A percentile compares a stretch with the other conserved stretches of the same genome.
Conservation (phyloP, 2,888 invertebrate genomes). For the Drosophila colorata region DNA sequence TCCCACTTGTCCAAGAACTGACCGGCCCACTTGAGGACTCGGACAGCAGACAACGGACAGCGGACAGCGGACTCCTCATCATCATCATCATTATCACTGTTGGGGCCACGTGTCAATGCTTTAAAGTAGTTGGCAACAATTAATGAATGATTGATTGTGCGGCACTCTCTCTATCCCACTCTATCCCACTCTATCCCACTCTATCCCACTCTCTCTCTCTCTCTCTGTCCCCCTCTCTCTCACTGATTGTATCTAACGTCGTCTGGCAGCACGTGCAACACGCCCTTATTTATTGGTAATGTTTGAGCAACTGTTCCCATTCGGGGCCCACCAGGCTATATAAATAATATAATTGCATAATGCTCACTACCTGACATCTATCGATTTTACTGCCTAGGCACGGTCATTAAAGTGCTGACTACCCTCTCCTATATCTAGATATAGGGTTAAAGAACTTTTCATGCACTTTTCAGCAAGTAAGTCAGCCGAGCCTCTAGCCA, state of each 20-base stretch:
- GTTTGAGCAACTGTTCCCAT: conserved; percentile 16
- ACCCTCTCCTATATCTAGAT: not conserved
- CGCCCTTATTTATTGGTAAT: conserved; percentile 30
- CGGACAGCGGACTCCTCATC: conserved; percentile 8
- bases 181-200: too few species aligned
- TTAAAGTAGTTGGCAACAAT: conserved; percentile 65
- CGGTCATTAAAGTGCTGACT: not conserved
- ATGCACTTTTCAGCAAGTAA: too few species aligned
- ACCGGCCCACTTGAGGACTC: conserved; percentile 25
- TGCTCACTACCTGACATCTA: conserved; percentile 6
- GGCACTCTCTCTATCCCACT: not conserved
- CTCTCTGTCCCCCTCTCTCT: not conserved
- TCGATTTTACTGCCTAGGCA: conserved; percentile 29
- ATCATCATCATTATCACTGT: not conserved
- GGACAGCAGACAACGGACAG: not conserved
- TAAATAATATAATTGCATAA: conserved; percentile 34
- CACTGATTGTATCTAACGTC: conserved; percentile 1
- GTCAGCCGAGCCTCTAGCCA: not conserved
- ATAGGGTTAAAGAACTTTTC: not conserved
- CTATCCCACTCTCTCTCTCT: not conserved
- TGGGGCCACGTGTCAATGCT: conserved; percentile 52
- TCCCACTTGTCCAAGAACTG: conserved; percentile 29
- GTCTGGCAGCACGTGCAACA: conserved; percentile 22
- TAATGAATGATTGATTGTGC: conserved; percentile 71
- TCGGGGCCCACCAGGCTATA: conserved; percentile 2